Percentiles rank a stretch among this genome's conserved stretches.
phyloP scores from a whole-genome alignment of 2,113 vertebrate species.

The Cyphomyrus plagiostoma region DNA sequence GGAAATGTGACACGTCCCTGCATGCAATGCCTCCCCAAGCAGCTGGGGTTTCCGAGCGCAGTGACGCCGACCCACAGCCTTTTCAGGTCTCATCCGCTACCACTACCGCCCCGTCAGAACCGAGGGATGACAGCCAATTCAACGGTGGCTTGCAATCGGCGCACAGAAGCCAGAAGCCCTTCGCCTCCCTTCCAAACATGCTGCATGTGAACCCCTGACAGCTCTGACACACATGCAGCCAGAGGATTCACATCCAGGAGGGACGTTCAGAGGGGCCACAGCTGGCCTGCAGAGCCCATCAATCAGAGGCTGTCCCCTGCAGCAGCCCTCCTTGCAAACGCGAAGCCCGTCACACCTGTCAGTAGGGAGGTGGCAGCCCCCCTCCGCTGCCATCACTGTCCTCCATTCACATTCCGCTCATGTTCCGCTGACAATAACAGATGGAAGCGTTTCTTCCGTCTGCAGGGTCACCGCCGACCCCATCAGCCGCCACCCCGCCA shows the following conservation, averaged over 20 bases:
- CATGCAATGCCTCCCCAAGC: background rate
- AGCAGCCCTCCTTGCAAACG: background rate
- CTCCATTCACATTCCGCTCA: background rate
- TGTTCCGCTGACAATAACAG: background rate
- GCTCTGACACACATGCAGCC: too few relatives aligned
- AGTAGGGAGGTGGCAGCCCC: background rate
- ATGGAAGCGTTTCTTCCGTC: background rate
- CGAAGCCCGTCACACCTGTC: background rate
- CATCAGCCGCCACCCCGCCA: background rate
- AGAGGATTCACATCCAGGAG: too few relatives aligned
- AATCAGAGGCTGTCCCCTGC: background rate
- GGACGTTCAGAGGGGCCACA: too few relatives aligned
- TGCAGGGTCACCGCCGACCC: background rate
- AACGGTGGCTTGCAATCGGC: background rate
- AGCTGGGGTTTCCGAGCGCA: background rate
- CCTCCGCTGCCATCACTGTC: background rate
- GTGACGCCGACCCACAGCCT: background rate
- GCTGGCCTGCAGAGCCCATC: too few relatives aligned
- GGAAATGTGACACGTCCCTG: background rate
- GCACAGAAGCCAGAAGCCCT: too few relatives aligned
- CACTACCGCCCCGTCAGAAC: background rate
- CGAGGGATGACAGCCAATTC: background rate
- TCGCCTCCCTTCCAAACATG: too few relatives aligned
- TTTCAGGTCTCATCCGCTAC: background rate
- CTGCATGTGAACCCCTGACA: too few relatives aligned